A percentile compares a stretch with the other conserved stretches of the same genome.
These are phyloP conservation scores for Girardia tigrina DNA, from an alignment of 2,888 invertebrate genomes.

Conservation along the genomic window DNA sequence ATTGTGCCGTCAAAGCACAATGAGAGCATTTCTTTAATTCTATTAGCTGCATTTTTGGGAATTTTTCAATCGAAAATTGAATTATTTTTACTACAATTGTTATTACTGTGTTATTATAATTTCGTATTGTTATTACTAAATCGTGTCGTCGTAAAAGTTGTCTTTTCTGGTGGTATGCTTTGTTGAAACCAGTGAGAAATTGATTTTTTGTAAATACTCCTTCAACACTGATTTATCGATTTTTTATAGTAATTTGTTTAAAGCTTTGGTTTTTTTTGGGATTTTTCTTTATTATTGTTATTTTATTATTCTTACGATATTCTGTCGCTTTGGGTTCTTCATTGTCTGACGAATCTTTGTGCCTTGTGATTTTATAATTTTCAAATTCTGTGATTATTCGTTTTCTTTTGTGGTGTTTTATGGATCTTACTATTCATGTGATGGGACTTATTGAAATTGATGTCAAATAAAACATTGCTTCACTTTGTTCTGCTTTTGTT, in stretches of 20 bases:
- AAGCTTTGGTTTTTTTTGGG: not conserved
- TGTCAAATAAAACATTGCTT: too few relatives aligned
- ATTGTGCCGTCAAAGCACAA: not conserved
- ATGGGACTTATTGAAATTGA: too few relatives aligned
- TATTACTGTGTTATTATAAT: not conserved
- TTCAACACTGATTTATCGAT: not conserved
- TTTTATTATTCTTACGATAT: not conserved
- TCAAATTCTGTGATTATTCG: not conserved
- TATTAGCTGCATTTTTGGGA: not conserved
- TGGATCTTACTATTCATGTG: not conserved
- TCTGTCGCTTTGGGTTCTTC: not conserved
- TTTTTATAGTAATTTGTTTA: not conserved
- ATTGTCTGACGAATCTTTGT: not conserved
- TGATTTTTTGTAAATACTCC: not conserved
- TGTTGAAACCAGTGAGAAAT: not conserved
- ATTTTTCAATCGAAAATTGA: not conserved
- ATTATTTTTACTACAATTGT: not conserved
- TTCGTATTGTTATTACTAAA: too few relatives aligned
- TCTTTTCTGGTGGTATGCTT: too few relatives aligned
- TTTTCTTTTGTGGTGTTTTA: not conserved
- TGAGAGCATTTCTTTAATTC: not conserved
- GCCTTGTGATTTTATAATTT: not conserved
- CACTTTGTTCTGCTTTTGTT: too few relatives aligned
- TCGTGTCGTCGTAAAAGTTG: too few relatives aligned
- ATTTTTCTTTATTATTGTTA: not conserved